Evolutionary conservation across 2,113 vertebrate genomes (phyloP).

Genomic region (Hyperoodon ampullatus): DNA sequence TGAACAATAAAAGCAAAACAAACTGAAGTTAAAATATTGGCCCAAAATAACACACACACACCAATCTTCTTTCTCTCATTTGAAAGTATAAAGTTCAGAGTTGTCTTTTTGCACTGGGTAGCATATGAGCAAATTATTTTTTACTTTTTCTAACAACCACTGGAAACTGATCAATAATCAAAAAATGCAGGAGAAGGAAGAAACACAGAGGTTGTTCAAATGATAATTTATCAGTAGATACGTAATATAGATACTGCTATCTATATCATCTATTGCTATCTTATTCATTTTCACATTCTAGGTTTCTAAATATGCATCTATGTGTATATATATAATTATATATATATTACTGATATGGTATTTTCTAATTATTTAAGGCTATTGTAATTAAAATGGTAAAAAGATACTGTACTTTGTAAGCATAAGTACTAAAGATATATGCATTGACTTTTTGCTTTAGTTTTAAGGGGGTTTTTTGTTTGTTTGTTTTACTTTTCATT

Average conservation of each 20-base stretch:
- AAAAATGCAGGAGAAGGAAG: not conserved
- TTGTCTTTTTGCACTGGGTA: not conserved
- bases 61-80: not conserved
- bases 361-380: not conserved
- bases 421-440: not conserved
- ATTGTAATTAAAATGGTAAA: not conserved
- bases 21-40: not conserved
- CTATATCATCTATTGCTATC: not conserved
- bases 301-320: not conserved
- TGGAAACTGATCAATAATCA: not conserved
- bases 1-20: not conserved
- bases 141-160: not conserved
- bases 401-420: not conserved
- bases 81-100: not conserved
- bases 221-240: not conserved
- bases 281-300: not conserved
- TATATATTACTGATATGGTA: not conserved
- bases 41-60: not conserved
- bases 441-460: not conserved
- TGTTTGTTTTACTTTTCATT: not conserved
- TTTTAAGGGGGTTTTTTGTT: not conserved
- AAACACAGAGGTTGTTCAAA: not conserved
- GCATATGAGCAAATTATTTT: not conserved
- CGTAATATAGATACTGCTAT: not conserved
- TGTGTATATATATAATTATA: not conserved